phyloP scores from a whole-genome alignment of 2,113 vertebrate genomes.

The Forbesichthys agassizii region DNA sequence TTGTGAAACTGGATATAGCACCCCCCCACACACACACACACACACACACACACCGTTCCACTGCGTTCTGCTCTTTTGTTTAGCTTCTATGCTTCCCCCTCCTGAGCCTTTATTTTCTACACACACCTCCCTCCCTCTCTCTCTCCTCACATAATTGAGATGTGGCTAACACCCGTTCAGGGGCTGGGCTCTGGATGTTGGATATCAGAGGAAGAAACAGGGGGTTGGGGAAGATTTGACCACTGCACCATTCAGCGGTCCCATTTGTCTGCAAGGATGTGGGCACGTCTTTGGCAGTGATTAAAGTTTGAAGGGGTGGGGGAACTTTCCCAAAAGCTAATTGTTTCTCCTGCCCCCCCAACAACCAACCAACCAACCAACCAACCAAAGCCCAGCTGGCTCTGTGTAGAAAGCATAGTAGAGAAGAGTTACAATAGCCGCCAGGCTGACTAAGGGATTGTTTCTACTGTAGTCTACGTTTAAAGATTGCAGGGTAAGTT shows the following conservation, averaged over 20 bases:
- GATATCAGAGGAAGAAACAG: constrained; percentile 42
- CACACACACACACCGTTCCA: constrained; percentile 1
- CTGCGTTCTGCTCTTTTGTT: background rate
- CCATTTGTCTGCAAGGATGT: constrained; percentile 73
- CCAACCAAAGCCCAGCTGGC: constrained; percentile 40
- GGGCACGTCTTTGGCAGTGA: constrained; percentile 81
- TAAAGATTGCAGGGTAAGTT: constrained; percentile 3
- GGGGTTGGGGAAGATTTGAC: constrained; percentile 37
- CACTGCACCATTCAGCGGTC: constrained; percentile 51
- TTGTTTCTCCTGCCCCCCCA: background rate
- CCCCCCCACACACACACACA: constrained; percentile 9
- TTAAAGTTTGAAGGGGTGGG: constrained; percentile 75
- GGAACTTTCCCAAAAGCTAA: constrained; percentile 64
- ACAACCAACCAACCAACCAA: background rate
- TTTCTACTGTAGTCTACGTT: constrained; percentile 25
- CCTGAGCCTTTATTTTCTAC: background rate
- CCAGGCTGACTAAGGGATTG: constrained; percentile 18
- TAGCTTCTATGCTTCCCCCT: background rate
- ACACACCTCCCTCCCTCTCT: constrained; percentile 24
- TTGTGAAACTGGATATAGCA: constrained; percentile 63
- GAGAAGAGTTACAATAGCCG: background rate
- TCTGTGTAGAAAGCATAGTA: background rate
- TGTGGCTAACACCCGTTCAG: constrained; percentile 36
- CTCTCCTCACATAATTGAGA: constrained; percentile 50
- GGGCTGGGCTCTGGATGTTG: constrained; percentile 45